Evolutionary conservation across 2,113 vertebrate species (phyloP).

Genomic region (Mirza zaza): DNA sequence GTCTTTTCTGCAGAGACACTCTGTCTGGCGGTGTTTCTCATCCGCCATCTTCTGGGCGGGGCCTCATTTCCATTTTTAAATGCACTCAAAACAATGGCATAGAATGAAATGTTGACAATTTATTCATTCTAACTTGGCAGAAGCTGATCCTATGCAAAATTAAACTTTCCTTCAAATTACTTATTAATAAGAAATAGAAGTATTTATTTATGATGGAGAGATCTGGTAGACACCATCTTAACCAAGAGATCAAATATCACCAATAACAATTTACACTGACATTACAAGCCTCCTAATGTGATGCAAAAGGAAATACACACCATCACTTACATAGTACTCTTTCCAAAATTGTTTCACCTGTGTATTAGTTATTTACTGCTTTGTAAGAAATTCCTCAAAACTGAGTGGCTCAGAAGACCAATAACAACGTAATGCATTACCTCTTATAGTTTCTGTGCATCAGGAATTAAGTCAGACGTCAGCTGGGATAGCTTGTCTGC

Average conservation of each 20-base stretch:
- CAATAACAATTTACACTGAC: not conserved
- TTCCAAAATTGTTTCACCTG: not conserved
- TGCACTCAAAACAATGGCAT: not conserved
- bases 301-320: not conserved
- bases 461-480: not conserved
- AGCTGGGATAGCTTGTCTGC: not conserved
- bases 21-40: no score
- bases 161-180: not conserved
- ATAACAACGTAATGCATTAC: not conserved
- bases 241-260: not conserved
- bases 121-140: not conserved
- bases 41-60: no score
- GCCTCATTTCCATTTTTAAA: no score
- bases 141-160: not conserved
- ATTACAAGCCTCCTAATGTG: not conserved
- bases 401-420: not conserved
- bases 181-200: not conserved
- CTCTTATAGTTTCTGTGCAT: not conserved
- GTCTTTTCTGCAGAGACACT: no score
- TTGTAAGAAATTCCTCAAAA: not conserved
- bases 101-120: not conserved
- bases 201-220: not conserved
- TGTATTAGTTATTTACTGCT: not conserved
- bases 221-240: not conserved
- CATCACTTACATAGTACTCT: not conserved